These are phyloP conservation scores for Suricata suricatta DNA, from an alignment of 2,113 vertebrate species.

Conservation along the genomic window DNA sequence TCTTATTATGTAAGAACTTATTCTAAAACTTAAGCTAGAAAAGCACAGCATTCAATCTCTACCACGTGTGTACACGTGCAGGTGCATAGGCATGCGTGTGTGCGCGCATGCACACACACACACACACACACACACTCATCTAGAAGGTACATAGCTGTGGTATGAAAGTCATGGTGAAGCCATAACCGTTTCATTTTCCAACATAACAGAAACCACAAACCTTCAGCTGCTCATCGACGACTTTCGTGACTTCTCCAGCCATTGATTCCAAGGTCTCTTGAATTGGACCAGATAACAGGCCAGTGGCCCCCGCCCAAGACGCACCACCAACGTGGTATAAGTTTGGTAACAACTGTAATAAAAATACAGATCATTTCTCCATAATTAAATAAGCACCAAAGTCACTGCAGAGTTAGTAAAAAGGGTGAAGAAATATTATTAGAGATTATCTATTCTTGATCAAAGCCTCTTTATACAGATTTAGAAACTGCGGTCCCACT, in stretches of 20 bases:
- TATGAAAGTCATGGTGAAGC: background rate
- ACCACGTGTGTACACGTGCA: background rate
- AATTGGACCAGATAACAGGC: constrained; percentile 90
- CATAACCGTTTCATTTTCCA: background rate
- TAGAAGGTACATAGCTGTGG: background rate
- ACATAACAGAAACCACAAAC: constrained; percentile 80
- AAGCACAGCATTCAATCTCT: background rate
- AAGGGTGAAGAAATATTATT: background rate
- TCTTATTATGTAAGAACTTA: background rate
- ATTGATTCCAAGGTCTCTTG: constrained; percentile 97
- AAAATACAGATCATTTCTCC: background rate
- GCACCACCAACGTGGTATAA: constrained; percentile 94
- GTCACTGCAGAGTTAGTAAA: background rate
- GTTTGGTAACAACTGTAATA: constrained; percentile 93
- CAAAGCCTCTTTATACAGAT: background rate
- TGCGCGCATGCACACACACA: too few species aligned
- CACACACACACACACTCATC: background rate
- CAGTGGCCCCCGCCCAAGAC: constrained; percentile 89
- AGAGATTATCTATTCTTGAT: background rate
- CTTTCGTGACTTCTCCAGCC: constrained; percentile 96
- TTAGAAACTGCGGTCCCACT: background rate
- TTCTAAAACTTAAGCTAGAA: background rate
- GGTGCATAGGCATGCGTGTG: too few species aligned
- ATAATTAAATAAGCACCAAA: background rate
- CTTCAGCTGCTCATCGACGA: constrained; percentile 97